A percentile compares a stretch with the other conserved stretches of the same genome.
Evolutionary conservation across 2,888 invertebrate species (phyloP).

Genomic region (Hemaris fuciformis): DNA sequence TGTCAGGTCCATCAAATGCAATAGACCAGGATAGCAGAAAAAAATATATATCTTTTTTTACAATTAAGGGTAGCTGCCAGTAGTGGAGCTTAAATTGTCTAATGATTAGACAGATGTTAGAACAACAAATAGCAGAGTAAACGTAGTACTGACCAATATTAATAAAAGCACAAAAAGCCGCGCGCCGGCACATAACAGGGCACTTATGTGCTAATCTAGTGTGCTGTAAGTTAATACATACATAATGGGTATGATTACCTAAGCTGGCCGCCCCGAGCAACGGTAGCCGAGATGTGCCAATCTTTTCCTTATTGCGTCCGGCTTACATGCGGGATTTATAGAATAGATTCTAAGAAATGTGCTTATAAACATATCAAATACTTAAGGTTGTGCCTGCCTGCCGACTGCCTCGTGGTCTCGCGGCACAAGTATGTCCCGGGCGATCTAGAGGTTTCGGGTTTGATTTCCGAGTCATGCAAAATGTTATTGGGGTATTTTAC

Average conservation of each 20-base stretch:
- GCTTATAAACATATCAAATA: background rate
- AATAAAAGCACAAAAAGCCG: constrained; percentile 12
- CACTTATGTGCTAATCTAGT: constrained; percentile 63
- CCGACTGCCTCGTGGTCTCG: too few species aligned
- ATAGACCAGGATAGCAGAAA: too few species aligned
- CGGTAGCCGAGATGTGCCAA: constrained; percentile 77
- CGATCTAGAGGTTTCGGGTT: too few species aligned
- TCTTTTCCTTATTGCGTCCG: constrained; percentile 59
- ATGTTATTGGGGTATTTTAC: too few species aligned
- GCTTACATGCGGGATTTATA: constrained; percentile 41
- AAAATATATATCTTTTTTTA: too few species aligned
- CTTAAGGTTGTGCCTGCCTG: too few species aligned
- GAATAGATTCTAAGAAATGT: background rate
- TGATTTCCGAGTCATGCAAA: too few species aligned
- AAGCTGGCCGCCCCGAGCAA: constrained; percentile 61
- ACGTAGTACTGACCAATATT: constrained; percentile 10
- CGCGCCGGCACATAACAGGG: constrained; percentile 20
- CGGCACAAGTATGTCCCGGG: too few species aligned
- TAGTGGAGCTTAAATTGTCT: too few species aligned
- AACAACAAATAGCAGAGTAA: background rate
- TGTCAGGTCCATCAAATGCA: too few species aligned
- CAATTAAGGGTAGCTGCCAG: too few species aligned
- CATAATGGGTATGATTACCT: constrained; percentile 76
- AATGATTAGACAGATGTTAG: too few species aligned
- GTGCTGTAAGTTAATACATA: constrained; percentile 61